A percentile compares a stretch with the other conserved stretches of the same genome.
Evolutionary conservation across 30 jellyfish, hydroid and myxozoan species (phyloP).

Genomic region (Morbakka virulenta): DNA sequence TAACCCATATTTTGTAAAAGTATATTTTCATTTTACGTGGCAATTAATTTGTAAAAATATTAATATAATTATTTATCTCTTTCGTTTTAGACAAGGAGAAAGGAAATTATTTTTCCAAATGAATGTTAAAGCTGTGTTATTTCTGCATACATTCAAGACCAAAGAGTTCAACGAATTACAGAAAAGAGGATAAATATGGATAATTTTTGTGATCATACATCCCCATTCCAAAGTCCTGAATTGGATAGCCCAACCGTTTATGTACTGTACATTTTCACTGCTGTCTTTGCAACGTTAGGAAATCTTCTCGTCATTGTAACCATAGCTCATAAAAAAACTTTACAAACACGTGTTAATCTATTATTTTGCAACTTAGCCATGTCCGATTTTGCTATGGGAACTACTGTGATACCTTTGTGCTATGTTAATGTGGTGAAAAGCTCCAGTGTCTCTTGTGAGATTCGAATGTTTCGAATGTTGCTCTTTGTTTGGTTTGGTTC

Average conservation of each 20-base stretch:
- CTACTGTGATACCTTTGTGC: not conserved
- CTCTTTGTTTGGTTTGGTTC: not conserved
- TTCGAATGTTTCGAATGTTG: not conserved
- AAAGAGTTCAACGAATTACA: too few relatives aligned
- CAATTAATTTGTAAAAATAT: too few relatives aligned
- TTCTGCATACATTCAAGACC: too few relatives aligned
- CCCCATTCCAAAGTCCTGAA: not conserved
- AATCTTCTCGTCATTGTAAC: not conserved
- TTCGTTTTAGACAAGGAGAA: too few relatives aligned
- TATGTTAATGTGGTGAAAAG: not conserved
- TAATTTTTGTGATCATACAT: not conserved
- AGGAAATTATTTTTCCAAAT: too few relatives aligned
- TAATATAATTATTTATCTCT: too few relatives aligned
- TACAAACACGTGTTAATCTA: not conserved
- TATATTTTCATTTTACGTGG: too few relatives aligned
- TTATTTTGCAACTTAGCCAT: not conserved
- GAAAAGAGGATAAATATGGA: too few relatives aligned
- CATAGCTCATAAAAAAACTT: not conserved
- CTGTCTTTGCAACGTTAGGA: not conserved
- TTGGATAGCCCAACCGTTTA: not conserved
- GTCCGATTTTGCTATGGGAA: not conserved
- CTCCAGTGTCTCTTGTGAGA: not conserved
- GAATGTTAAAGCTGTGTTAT: too few relatives aligned
- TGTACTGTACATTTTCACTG: not conserved
- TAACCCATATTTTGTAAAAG: too few relatives aligned